Conservation (phyloP, 2,888 invertebrate species). For the Eupsilia transversa region DNA sequence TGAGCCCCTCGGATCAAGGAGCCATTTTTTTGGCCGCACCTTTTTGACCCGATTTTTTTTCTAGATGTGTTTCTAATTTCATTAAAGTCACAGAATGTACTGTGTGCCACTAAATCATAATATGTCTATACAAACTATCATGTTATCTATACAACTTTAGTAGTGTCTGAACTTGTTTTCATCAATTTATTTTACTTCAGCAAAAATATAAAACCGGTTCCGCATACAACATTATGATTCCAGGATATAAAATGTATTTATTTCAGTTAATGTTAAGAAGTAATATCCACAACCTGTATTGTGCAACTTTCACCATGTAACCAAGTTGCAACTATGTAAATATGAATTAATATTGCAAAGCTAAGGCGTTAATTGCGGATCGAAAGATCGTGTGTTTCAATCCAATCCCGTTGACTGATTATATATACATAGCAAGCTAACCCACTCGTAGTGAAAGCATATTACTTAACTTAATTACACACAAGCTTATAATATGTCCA, state of each 20-base stretch:
- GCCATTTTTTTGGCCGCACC: background rate
- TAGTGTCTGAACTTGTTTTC: conserved; percentile 3
- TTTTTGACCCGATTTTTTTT: background rate
- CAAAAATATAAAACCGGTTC: conserved; percentile 20
- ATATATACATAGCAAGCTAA: conserved; percentile 2
- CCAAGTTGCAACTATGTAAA: conserved; percentile 44
- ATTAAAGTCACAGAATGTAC: background rate
- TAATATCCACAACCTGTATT: conserved; percentile 16
- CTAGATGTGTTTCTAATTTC: too few species aligned
- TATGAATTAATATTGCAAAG: conserved; percentile 50
- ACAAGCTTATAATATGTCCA: background rate
- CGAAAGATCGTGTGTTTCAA: conserved; percentile 30
- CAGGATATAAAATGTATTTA: background rate
- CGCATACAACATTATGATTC: conserved; percentile 1
- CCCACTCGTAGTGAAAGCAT: conserved; percentile 38
- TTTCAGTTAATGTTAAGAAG: conserved; percentile 1
- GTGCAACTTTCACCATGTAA: conserved; percentile 45
- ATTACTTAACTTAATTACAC: conserved; percentile 33
- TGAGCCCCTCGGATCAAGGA: background rate
- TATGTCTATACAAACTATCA: background rate
- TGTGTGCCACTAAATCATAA: background rate
- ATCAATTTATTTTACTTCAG: conserved; percentile 5
- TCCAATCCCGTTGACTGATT: conserved; percentile 32
- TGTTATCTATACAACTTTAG: background rate
- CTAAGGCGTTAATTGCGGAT: conserved; percentile 37